Evolutionary conservation across 2,888 invertebrate species (phyloP).

Genomic region (Strigamia transsilvanica): DNA sequence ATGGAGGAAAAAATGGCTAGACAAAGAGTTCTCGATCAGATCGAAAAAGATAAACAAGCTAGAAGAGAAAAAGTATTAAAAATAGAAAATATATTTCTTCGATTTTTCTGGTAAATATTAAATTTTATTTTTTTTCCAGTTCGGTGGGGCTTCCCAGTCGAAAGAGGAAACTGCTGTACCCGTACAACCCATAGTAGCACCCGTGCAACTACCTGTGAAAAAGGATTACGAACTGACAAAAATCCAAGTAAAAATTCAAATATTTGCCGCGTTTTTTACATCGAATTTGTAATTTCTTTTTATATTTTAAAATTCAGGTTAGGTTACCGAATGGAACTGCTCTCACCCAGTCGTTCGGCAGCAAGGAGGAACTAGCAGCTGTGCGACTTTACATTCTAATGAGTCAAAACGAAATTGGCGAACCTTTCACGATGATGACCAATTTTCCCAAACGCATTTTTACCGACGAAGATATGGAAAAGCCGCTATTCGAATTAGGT

Average conservation of each 20-base stretch:
- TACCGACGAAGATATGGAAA: constrained; percentile 84
- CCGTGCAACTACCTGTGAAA: constrained; percentile 54
- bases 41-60: constrained; percentile 88
- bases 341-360: constrained; percentile 79
- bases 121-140: constrained; percentile 38
- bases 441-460: constrained; percentile 91
- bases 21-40: constrained; percentile 84
- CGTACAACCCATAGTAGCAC: constrained; percentile 62
- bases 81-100: constrained; percentile 16
- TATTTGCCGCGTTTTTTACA: neutral
- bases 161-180: constrained; percentile 63
- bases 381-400: constrained; percentile 88
- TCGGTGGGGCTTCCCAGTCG: constrained; percentile 2
- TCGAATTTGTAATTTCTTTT: neutral
- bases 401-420: constrained; percentile 75
- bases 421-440: constrained; percentile 84
- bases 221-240: constrained; percentile 58
- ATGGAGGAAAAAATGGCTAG: constrained; percentile 83
- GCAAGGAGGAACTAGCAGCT: constrained; percentile 87
- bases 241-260: constrained; percentile 58
- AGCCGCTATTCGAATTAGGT: constrained; percentile 82
- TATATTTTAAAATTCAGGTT: constrained; percentile 68
- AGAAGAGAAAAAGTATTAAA: constrained; percentile 72
- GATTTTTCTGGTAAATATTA: neutral
- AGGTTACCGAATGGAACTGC: constrained; percentile 78